A percentile compares a stretch with the other conserved stretches of the same genome.
Conservation (phyloP, 2,888 invertebrate species). For the Calephelis perditalis region DNA sequence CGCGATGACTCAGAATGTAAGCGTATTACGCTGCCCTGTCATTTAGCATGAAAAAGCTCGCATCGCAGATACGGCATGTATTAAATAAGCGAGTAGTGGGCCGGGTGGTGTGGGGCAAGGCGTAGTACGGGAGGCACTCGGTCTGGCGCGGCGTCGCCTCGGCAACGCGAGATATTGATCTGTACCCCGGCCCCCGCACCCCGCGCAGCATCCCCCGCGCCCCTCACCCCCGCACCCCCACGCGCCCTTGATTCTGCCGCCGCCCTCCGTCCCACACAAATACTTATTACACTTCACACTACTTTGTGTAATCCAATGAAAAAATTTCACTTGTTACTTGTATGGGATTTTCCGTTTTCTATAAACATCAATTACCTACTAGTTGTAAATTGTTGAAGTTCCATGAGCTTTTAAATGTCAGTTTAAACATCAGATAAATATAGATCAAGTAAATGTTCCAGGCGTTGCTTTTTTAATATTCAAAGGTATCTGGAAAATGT, state of each 20-base stretch:
- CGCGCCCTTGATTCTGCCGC: conserved; percentile 58
- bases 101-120: conserved; percentile 44
- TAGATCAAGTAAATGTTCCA: too few relatives aligned
- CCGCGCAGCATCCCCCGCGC: conserved; percentile 48
- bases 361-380: background rate
- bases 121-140: conserved; percentile 77
- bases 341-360: conserved; percentile 16
- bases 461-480: too few relatives aligned
- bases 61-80: conserved; percentile 69
- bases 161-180: conserved; percentile 77
- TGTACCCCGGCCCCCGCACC: conserved; percentile 53
- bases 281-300: conserved; percentile 74
- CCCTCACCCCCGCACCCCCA: conserved; percentile 33
- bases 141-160: conserved; percentile 81
- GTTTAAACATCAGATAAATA: too few relatives aligned
- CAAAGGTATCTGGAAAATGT: too few relatives aligned
- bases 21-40: conserved; percentile 58
- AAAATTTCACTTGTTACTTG: conserved; percentile 55
- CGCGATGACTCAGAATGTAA: conserved; percentile 46
- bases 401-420: too few relatives aligned
- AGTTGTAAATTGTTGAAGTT: too few relatives aligned
- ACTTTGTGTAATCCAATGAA: conserved; percentile 69
- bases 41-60: conserved; percentile 71
- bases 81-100: conserved; percentile 74
- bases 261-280: conserved; percentile 51